Percentiles rank a stretch among this genome's conserved stretches.
Conservation (phyloP, 2,888 invertebrate genomes). For the Coleophora flavipennella region DNA sequence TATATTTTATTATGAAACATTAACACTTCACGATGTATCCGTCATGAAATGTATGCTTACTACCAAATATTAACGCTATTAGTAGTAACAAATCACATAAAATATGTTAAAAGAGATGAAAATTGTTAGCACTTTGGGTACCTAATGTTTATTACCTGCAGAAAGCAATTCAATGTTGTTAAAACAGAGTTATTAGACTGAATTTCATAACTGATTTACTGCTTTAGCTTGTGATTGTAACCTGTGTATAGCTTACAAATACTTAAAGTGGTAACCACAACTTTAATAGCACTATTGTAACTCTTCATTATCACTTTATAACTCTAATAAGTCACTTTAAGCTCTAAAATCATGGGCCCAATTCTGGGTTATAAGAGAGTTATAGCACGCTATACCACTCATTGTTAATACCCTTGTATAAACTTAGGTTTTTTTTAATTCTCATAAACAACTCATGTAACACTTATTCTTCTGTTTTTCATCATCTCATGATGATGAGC, state of each 20-base stretch:
- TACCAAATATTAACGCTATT: neutral
- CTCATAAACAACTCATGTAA: neutral
- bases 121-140: neutral
- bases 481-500: too few species aligned
- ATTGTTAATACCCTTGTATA: neutral
- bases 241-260: neutral
- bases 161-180: neutral
- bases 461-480: neutral
- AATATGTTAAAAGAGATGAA: neutral
- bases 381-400: neutral
- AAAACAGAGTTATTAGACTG: neutral
- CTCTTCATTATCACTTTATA: neutral
- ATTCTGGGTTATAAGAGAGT: neutral
- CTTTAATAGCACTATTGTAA: neutral
- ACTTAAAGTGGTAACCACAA: neutral
- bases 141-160: neutral
- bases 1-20: neutral
- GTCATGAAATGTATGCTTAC: neutral
- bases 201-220: neutral
- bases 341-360: neutral
- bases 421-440: neutral
- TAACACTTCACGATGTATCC: neutral
- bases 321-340: neutral
- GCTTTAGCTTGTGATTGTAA: neutral
- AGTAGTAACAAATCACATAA: neutral